Conservation (phyloP, 1,140 invertebrate species). For the Drosophila melanica region DNA sequence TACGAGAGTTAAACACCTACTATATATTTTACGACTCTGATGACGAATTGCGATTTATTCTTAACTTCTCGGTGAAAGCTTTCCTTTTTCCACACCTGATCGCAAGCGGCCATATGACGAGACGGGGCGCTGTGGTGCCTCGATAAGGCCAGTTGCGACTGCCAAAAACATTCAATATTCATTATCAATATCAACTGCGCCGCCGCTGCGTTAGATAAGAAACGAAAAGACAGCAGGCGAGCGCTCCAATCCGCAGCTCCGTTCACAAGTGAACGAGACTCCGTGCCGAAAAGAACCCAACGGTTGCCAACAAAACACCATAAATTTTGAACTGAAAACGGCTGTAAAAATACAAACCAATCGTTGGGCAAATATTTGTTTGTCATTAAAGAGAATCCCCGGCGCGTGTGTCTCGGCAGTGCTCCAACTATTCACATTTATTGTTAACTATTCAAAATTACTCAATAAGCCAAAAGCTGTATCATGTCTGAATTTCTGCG, state of each 20-base stretch:
- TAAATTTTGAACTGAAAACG: conserved; percentile 37
- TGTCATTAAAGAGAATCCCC: conserved; percentile 48
- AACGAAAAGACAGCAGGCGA: conserved; percentile 43
- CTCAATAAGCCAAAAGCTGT: not conserved
- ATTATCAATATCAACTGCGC: conserved; percentile 56
- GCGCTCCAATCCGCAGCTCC: conserved; percentile 10
- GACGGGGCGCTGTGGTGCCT: not conserved
- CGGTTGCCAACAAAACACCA: conserved; percentile 30
- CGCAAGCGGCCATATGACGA: conserved; percentile 43
- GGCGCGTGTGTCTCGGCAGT: conserved; percentile 43
- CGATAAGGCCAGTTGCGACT: conserved; percentile 45
- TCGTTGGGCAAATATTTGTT: conserved; percentile 64
- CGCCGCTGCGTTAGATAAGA: conserved; percentile 57
- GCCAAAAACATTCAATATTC: conserved; percentile 76
- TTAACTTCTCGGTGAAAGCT: conserved; percentile 11
- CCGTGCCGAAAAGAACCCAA: conserved; percentile 51
- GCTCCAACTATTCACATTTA: conserved; percentile 3
- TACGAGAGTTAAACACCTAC: conserved; percentile 10
- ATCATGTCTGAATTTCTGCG: conserved; percentile 69
- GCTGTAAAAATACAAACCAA: conserved; percentile 69
- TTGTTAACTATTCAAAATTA: conserved; percentile 28
- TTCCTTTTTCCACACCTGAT: conserved; percentile 5
- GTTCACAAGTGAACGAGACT: conserved; percentile 65
- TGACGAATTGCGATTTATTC: conserved; percentile 25
- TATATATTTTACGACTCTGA: conserved; percentile 26